Conservation (phyloP, 2,113 vertebrate species). For the Scytalopus superciliaris region DNA sequence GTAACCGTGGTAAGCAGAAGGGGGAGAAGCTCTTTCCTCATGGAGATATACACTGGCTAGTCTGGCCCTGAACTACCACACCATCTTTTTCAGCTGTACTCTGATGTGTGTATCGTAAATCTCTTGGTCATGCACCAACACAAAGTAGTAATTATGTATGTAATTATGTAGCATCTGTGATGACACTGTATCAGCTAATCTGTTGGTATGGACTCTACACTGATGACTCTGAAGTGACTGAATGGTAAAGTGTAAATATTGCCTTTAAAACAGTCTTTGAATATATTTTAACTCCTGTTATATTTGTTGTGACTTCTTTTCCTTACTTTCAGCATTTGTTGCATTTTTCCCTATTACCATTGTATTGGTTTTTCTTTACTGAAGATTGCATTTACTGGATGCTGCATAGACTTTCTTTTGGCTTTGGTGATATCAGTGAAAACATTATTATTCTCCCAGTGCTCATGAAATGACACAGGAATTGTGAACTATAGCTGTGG, state of each 20-base stretch:
- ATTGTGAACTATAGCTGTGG: neutral
- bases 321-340: neutral
- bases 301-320: neutral
- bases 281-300: neutral
- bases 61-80: neutral
- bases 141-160: neutral
- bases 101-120: neutral
- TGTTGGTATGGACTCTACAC: neutral
- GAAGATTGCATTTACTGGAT: neutral
- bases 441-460: neutral
- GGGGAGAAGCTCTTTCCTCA: neutral
- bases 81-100: neutral
- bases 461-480: neutral
- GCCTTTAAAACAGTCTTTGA: neutral
- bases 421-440: neutral
- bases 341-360: neutral
- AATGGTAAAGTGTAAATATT: neutral
- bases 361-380: neutral
- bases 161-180: neutral
- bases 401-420: neutral
- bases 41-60: neutral
- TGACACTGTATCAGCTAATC: neutral
- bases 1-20: neutral
- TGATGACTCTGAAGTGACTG: neutral
- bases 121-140: neutral